phyloP scores from a whole-genome alignment of 2,113 vertebrate species.

The Tachysurus fulvidraco region DNA sequence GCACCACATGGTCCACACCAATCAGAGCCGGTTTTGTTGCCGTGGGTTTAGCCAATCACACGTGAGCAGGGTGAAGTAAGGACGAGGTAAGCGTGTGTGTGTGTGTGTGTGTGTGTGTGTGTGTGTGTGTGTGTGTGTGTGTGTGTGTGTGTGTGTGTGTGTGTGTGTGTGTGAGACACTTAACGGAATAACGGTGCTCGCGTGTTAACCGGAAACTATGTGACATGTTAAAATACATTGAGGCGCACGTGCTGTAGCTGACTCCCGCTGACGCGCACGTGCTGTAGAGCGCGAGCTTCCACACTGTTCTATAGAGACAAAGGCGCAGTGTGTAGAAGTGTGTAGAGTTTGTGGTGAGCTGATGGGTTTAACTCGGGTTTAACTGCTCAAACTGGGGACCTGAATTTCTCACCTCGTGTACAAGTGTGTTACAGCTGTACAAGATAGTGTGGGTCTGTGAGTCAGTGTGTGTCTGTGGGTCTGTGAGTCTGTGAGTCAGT shows the following conservation, averaged over 20 bases:
- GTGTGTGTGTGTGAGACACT: background rate
- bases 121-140: background rate
- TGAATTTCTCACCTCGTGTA: too few relatives aligned
- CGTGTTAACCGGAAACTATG: background rate
- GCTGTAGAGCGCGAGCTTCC: background rate
- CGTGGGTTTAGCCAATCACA: background rate
- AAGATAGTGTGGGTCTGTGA: too few relatives aligned
- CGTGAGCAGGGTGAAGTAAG: background rate
- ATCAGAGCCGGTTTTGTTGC: background rate
- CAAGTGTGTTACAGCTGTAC: too few relatives aligned
- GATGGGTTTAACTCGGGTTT: too few relatives aligned
- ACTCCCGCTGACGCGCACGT: background rate
- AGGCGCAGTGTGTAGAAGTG: background rate
- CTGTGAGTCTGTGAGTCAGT: too few relatives aligned
- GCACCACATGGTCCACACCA: background rate
- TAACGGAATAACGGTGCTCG: background rate
- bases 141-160: background rate
- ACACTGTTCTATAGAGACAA: too few relatives aligned
- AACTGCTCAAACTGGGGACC: too few relatives aligned
- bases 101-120: background rate
- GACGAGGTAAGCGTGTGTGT: background rate
- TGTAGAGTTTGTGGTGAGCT: background rate
- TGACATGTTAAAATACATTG: slow-evolving; percentile 10
- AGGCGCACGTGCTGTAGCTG: background rate
- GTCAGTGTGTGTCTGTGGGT: too few relatives aligned